A percentile compares a stretch with the other conserved stretches of the same genome.
Evolutionary conservation across 2,797 vertebrate genomes (phyloP).

Genomic region (Merluccius polli): DNA sequence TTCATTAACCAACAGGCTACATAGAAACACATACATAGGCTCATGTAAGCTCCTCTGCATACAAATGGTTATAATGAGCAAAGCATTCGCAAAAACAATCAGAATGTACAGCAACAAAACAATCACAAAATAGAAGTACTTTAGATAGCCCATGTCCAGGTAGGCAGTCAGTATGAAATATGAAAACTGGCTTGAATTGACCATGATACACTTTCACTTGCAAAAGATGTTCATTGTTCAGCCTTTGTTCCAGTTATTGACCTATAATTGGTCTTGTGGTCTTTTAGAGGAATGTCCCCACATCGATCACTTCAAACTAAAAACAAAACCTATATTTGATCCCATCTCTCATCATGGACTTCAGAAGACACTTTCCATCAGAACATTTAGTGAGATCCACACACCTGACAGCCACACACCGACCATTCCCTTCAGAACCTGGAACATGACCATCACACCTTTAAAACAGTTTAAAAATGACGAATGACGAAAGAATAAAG

Average conservation of each 20-base stretch:
- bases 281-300: not conserved
- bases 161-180: constrained; percentile 20
- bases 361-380: not conserved
- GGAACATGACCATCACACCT: not conserved
- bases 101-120: constrained; percentile 4
- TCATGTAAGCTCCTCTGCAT: constrained; percentile 49
- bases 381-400: not conserved
- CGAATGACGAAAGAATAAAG: not conserved
- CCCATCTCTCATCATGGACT: not conserved
- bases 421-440: not conserved
- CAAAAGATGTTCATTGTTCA: not conserved
- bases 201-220: not conserved
- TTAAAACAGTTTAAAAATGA: not conserved
- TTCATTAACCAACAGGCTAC: constrained; percentile 54
- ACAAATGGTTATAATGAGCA: constrained; percentile 44
- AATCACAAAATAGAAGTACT: constrained; percentile 13
- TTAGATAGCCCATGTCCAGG: constrained; percentile 9
- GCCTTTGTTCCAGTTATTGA: not conserved
- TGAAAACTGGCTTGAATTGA: constrained; percentile 20
- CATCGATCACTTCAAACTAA: not conserved
- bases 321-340: not conserved
- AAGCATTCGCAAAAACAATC: constrained; percentile 15
- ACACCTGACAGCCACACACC: not conserved
- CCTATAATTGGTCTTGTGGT: not conserved
- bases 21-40: constrained; percentile 63